Conservation (phyloP, 2,797 vertebrate genomes). For the Urosaurus nigricauda region DNA sequence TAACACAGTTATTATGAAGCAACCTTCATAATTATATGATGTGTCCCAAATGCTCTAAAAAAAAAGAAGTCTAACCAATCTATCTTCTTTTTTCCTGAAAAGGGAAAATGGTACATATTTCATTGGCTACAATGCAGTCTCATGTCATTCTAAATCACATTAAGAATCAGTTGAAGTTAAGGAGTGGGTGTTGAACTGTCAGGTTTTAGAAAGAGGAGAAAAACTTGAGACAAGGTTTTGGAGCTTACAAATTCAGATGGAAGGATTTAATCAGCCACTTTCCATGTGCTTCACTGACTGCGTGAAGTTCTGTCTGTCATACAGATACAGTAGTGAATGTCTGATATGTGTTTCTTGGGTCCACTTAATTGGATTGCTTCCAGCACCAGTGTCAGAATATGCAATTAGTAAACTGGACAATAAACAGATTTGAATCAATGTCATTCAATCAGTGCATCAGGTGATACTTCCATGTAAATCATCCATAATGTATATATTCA, state of each 20-base stretch:
- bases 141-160: slow-evolving; percentile 74
- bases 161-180: slow-evolving; percentile 71
- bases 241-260: slow-evolving; percentile 74
- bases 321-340: slow-evolving; percentile 68
- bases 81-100: slow-evolving; percentile 66
- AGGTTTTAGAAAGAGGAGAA: slow-evolving; percentile 72
- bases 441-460: not conserved
- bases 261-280: slow-evolving; percentile 78
- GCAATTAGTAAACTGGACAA: slow-evolving; percentile 64
- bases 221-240: slow-evolving; percentile 76
- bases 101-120: slow-evolving; percentile 64
- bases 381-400: slow-evolving; percentile 62
- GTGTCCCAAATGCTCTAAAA: slow-evolving; percentile 63
- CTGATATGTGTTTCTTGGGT: slow-evolving; percentile 68
- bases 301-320: slow-evolving; percentile 77
- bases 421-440: slow-evolving; percentile 40
- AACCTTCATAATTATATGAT: slow-evolving; percentile 59
- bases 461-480: not conserved
- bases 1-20: slow-evolving; percentile 58
- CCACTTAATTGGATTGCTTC: slow-evolving; percentile 73
- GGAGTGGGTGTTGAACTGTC: slow-evolving; percentile 75
- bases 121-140: slow-evolving; percentile 66
- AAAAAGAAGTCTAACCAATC: slow-evolving; percentile 69
- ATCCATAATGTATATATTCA: not conserved
- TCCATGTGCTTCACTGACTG: slow-evolving; percentile 76